Conservation (phyloP, 37 sponge, comb jelly and placozoan genomes). For the Axinella damicornis region DNA sequence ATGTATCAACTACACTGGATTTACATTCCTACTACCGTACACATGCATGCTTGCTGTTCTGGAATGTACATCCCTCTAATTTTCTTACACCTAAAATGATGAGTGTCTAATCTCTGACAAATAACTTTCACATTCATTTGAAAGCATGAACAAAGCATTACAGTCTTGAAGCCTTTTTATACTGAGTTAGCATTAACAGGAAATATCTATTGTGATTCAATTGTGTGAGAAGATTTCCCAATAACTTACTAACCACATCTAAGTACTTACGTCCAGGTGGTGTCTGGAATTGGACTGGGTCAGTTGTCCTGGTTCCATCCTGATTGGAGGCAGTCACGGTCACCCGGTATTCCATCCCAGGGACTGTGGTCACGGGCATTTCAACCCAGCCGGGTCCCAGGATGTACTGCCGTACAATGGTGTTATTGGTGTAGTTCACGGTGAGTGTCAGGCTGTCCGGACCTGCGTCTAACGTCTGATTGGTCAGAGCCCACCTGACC, state of each 20-base stretch:
- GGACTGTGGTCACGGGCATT: background rate
- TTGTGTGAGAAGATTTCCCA: too few relatives aligned
- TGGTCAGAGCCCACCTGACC: slow-evolving; percentile 9
- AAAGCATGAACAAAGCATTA: background rate
- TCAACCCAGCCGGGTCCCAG: background rate
- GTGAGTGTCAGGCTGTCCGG: background rate
- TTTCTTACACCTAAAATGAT: too few relatives aligned
- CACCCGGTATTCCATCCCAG: background rate
- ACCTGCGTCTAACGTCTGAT: background rate
- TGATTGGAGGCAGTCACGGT: background rate
- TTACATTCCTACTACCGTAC: too few relatives aligned
- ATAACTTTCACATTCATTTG: background rate
- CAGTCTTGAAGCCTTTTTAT: too few relatives aligned
- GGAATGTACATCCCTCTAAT: too few relatives aligned
- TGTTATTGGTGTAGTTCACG: background rate
- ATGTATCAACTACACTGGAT: too few relatives aligned
- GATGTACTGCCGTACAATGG: background rate
- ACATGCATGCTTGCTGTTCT: too few relatives aligned
- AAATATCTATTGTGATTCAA: too few relatives aligned
- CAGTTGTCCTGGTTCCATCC: background rate
- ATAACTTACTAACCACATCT: too few relatives aligned
- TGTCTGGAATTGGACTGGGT: background rate
- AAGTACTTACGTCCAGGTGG: too few relatives aligned
- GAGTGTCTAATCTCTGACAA: too few relatives aligned
- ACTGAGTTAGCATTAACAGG: too few relatives aligned